Percentiles rank a stretch among this genome's conserved stretches.
Conservation (phyloP, 1,140 invertebrate genomes). For the Drosophila watanabei region DNA sequence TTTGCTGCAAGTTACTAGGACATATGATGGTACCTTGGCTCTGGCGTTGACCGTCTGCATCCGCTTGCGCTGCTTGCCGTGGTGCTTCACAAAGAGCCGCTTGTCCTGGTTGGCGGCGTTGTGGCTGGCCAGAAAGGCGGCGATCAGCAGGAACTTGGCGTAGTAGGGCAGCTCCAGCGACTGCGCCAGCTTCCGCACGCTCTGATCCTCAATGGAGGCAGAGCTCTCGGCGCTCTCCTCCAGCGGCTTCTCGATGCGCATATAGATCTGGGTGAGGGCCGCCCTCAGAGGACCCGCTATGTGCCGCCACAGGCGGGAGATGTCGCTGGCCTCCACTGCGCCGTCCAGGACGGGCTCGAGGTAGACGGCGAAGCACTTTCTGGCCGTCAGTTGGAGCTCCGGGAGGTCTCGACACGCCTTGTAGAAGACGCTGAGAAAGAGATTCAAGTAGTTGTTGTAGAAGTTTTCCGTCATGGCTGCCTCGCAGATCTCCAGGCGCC, state of each 20-base stretch:
- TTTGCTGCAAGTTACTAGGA: not conserved
- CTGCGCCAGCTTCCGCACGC: constrained; percentile 84
- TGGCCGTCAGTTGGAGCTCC: constrained; percentile 91
- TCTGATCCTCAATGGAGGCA: constrained; percentile 58
- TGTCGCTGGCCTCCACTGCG: constrained; percentile 88
- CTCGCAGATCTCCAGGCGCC: constrained; percentile 45
- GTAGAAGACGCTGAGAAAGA: constrained; percentile 93
- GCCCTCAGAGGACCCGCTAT: constrained; percentile 91
- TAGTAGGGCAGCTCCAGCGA: constrained; percentile 95
- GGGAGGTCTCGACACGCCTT: constrained; percentile 92
- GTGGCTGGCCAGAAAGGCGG: constrained; percentile 95
- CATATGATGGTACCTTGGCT: constrained; percentile 74
- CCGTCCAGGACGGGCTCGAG: constrained; percentile 90
- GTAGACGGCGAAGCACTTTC: constrained; percentile 90
- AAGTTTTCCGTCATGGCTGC: constrained; percentile 86
- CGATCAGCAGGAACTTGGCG: constrained; percentile 94
- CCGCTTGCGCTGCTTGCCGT: constrained; percentile 88
- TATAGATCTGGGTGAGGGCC: constrained; percentile 92
- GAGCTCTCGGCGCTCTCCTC: constrained; percentile 14
- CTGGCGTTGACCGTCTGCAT: constrained; percentile 88
- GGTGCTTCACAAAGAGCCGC: constrained; percentile 92
- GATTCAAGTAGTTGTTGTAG: constrained; percentile 92
- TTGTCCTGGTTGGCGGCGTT: constrained; percentile 95
- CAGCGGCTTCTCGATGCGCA: constrained; percentile 87
- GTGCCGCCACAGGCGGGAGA: constrained; percentile 91